Evolutionary conservation across 2,797 vertebrate species (phyloP), one percentile per base, ranked within the genome.

Genomic region (Scomberomorus guttatus): DNA sequence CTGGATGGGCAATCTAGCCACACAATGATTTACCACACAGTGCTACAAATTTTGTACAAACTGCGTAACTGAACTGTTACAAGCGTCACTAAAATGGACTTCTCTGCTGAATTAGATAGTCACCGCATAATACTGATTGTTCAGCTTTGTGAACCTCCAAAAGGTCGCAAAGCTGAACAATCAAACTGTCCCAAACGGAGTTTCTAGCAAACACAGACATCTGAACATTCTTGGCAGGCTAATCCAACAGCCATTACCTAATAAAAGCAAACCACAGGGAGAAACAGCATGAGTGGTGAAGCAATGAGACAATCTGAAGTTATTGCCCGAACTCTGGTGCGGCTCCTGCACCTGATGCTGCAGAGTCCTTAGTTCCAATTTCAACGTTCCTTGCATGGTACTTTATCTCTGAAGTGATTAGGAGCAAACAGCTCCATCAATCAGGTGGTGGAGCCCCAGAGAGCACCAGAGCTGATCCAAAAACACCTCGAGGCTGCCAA

Each of bases 361-460:
- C 73, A 48, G 57, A 82, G 63, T 85, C 67, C 57, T 74, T 57
- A 76, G 66, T 63, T 76, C 69, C 79, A 62, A 60, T 86, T 74
- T 77, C 62, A 79, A 48, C 39, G 24, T 77, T 86, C 25, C 62
- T 76, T 75, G 55, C 56, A 59, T 80, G 71, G 77, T 80, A 75
- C 72, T 85, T 83, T 77, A 85, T 90, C 86, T 89, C 78, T 72
- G 72, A 87, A 83, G 82, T 77, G 85, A 85, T 85, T 89, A 85
- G 63, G 75, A 83, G 79, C 76, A 84, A 89, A 84, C 64, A 60
- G 75, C 77, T 88, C 70, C 77, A 88, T 94, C 90, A 93, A 68
- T 92, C 83, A 85, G 83, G 71, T 44, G 72, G 74, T 82, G 89
- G 81, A 90, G 81, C 75, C 74, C 72, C 72, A 50, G 68, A 83